Evolutionary conservation across 2,888 invertebrate genomes (phyloP), one percentile per base, ranked within the genome.

Genomic region (Thymelicus lineola): DNA sequence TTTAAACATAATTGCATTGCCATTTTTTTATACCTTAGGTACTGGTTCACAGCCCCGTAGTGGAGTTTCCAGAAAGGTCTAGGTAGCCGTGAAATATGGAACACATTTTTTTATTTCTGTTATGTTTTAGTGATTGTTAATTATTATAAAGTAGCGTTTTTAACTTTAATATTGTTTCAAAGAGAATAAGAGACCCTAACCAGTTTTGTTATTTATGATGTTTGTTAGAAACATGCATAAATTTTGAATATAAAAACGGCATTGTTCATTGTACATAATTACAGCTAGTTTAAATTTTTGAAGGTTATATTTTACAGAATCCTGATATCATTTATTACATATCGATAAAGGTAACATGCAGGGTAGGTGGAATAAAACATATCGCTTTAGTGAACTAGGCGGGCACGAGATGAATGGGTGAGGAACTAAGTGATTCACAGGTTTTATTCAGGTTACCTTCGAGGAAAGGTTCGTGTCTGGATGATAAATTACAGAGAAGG

Each of bases 51-150:
- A 81, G 83, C 77, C 79, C 77, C 82, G 79, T 79, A 78, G 80
- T 75, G 74, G 79, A 82, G 80, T 80, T 83, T 76, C 80, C 81
- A 81, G 84, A 85, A 83, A 82, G 81, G 75, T 79, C 69, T 73
- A 66, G 75, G 74, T 74, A 72, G 69, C 68, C 73, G 80, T 82
- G 82, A 81, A 86, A 83, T 75, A 80, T 77, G 75, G 71, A 77
- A 66, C 68, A 63, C 46, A n/a, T 68, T 59, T 68, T 68, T 69
- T 46, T 45, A 7, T 14, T 71, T 72, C 76, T 71, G 78, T 78
- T 80, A 75, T 76, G 74, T 76, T 58, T 78, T 76, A 74, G 72
- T 72, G 63, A 73, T 72, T 75, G 76, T 46, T 80, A 75, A 83
- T 82, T 82, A 81, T 80, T 82, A 81, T 80, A 79, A 80, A 82